Conservation (phyloP, 2,888 invertebrate genomes). For the Carpatolechia fugitivella region DNA sequence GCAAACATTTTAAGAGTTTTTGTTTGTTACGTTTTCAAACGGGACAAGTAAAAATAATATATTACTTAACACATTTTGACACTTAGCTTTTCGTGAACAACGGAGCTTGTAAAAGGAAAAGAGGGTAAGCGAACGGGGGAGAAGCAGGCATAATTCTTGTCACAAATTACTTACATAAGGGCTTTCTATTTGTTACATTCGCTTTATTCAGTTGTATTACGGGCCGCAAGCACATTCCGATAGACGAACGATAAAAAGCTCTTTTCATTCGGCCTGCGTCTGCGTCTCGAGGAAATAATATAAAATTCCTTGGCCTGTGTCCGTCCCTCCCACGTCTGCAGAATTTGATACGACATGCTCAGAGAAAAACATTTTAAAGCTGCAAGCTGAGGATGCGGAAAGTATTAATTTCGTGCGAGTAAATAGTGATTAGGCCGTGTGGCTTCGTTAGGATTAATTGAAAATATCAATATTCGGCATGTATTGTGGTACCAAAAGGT, state of each 20-base stretch:
- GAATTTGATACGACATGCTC: conserved; percentile 12
- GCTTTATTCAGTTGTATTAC: conserved; percentile 22
- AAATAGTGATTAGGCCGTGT: no score
- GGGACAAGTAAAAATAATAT: not conserved
- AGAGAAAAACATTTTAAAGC: conserved; percentile 1
- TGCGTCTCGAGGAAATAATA: conserved; percentile 15
- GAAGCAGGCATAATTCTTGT: conserved; percentile 19
- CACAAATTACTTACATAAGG: conserved; percentile 22
- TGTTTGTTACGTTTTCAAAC: not conserved
- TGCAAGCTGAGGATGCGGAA: no score
- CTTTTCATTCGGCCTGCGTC: conserved; percentile 20
- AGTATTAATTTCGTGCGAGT: no score
- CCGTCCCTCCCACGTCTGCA: conserved; percentile 7
- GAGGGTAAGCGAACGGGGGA: conserved; percentile 13
- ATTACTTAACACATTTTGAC: not conserved
- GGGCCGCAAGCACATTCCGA: conserved; percentile 20
- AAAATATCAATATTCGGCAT: no score
- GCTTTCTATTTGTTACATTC: conserved; percentile 20
- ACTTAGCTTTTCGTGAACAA: conserved; percentile 8
- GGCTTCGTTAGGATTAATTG: no score
- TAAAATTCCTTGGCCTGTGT: conserved; percentile 15
- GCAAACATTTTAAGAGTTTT: no score
- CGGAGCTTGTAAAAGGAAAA: conserved; percentile 12
- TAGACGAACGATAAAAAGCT: conserved; percentile 19
- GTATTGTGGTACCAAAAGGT: no score